Percentiles rank a stretch among this genome's conserved stretches.
Conservation (phyloP, 2,113 vertebrate genomes). For the Tachysurus fulvidraco region DNA sequence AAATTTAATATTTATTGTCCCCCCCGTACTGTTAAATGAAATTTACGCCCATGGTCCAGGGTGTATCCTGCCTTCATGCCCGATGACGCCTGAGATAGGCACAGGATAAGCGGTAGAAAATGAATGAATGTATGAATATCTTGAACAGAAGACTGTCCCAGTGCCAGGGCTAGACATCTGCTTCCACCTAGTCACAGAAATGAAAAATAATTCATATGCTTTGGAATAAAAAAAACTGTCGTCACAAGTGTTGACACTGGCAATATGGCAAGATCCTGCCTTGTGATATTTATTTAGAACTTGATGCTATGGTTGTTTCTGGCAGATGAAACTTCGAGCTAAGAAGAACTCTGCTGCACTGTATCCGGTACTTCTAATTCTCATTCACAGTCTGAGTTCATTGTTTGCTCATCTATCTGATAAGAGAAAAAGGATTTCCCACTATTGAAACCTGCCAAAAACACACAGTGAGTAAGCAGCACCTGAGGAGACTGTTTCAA, state of each 20-base stretch:
- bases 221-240: not conserved
- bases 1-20: too few relatives aligned
- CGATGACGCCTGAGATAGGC: too few relatives aligned
- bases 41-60: too few relatives aligned
- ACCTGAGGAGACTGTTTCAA: conserved; percentile 56
- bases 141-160: conserved; percentile 48
- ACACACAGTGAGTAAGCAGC: conserved; percentile 46
- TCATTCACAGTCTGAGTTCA: conserved; percentile 52
- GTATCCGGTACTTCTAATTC: conserved; percentile 19
- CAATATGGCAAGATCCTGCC: not conserved
- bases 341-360: conserved; percentile 15
- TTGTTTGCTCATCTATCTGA: conserved; percentile 74
- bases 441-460: conserved; percentile 64
- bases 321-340: not conserved
- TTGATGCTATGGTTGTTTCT: not conserved
- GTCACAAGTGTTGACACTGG: not conserved
- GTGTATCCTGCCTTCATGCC: too few relatives aligned
- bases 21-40: too few relatives aligned
- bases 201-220: not conserved
- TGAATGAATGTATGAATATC: too few relatives aligned
- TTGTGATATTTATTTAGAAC: not conserved
- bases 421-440: conserved; percentile 76
- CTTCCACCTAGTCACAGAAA: conserved; percentile 48
- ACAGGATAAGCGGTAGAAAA: too few relatives aligned
- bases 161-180: conserved; percentile 66